phyloP scores from a whole-genome alignment of 2,888 invertebrate species.

The Drosophila dives region DNA sequence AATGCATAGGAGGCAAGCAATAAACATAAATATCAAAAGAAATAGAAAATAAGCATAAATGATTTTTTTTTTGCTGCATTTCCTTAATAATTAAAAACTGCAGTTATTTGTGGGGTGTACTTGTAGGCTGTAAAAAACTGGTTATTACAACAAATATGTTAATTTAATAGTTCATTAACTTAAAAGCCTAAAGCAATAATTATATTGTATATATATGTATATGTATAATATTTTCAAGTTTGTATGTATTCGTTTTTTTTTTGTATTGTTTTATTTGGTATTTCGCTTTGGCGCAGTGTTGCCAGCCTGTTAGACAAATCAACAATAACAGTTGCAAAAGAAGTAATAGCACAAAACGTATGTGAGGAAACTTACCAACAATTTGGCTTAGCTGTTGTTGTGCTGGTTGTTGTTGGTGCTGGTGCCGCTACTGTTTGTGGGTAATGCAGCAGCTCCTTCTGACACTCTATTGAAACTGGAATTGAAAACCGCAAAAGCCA shows the following conservation, averaged over 20 bases:
- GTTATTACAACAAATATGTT: slow-evolving; percentile 15
- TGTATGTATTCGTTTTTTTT: slow-evolving; percentile 9
- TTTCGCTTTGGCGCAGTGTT: slow-evolving; percentile 50
- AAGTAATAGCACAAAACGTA: slow-evolving; percentile 67
- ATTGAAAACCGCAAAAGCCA: slow-evolving; percentile 76
- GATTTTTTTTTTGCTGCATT: slow-evolving; percentile 9
- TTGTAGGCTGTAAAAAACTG: slow-evolving; percentile 6
- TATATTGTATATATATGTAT: slow-evolving; percentile 1
- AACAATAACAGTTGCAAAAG: slow-evolving; percentile 70
- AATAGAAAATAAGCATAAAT: not conserved
- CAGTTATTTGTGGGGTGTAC: not conserved
- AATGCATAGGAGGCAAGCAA: not conserved
- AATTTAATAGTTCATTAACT: slow-evolving; percentile 24
- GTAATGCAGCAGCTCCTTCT: slow-evolving; percentile 40
- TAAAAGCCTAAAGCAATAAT: slow-evolving; percentile 17
- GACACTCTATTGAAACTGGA: slow-evolving; percentile 71
- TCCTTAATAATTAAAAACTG: slow-evolving; percentile 6
- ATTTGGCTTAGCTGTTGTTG: slow-evolving; percentile 32
- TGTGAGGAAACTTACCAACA: slow-evolving; percentile 69
- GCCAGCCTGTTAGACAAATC: slow-evolving; percentile 55
- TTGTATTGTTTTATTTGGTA: slow-evolving; percentile 37
- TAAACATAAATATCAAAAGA: slow-evolving; percentile 1
- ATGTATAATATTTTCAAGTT: not conserved
- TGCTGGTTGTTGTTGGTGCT: not conserved
- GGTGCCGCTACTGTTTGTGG: not conserved